phyloP scores from a whole-genome alignment of 2,797 vertebrate species.

The Diplodus sargus region DNA sequence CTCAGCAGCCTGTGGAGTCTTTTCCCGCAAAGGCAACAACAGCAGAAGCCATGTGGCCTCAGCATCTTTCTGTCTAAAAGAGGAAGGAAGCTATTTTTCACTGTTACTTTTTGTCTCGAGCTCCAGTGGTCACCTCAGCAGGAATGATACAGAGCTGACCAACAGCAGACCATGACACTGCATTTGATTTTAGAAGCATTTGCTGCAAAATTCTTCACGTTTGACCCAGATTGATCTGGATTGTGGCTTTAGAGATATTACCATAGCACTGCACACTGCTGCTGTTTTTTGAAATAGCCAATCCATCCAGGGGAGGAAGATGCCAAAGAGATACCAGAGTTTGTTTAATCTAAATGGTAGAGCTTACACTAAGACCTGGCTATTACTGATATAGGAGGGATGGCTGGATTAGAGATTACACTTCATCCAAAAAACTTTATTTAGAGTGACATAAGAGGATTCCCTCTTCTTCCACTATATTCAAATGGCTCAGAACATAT shows the following conservation, averaged over 20 bases:
- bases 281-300: conserved; percentile 56
- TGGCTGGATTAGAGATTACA: conserved; percentile 82
- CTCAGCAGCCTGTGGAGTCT: conserved; percentile 39
- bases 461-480: conserved; percentile 60
- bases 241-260: conserved; percentile 67
- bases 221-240: conserved; percentile 70
- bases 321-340: conserved; percentile 71
- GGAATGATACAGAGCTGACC: conserved; percentile 25
- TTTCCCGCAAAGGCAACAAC: conserved; percentile 17
- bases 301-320: conserved; percentile 62
- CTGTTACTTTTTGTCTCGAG: conserved; percentile 36
- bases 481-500: conserved; percentile 63
- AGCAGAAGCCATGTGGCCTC: conserved; percentile 37
- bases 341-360: conserved; percentile 84
- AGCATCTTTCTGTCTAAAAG: conserved; percentile 37
- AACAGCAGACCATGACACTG: conserved; percentile 25
- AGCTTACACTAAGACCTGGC: conserved; percentile 80
- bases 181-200: conserved; percentile 61
- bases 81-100: conserved; percentile 52
- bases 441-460: conserved; percentile 84
- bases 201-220: conserved; percentile 49
- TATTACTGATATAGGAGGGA: conserved; percentile 78
- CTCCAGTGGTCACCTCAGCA: conserved; percentile 12
- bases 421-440: conserved; percentile 84
- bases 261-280: conserved; percentile 39